These are phyloP conservation scores for Sipunculus nudus DNA, from an alignment of 2,888 invertebrate genomes.

Conservation along the genomic window DNA sequence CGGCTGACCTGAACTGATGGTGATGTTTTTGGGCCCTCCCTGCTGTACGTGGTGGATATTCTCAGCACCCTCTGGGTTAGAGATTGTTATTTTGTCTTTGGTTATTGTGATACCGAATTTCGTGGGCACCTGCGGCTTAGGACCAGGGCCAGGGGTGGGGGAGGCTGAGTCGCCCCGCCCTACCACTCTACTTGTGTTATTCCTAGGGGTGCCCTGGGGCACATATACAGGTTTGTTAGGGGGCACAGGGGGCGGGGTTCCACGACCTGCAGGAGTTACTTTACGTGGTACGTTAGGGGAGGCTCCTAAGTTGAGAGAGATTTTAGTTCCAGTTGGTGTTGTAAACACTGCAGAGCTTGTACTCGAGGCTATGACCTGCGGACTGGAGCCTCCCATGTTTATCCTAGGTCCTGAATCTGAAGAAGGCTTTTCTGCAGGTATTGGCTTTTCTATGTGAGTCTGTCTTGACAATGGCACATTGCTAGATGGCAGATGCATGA, in stretches of 20 bases:
- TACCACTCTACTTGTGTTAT: constrained; percentile 2
- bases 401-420: too few species aligned
- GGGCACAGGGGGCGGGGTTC: constrained; percentile 62
- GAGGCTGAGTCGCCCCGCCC: constrained; percentile 9
- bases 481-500: constrained; percentile 7
- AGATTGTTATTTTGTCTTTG: constrained; percentile 46
- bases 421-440: constrained; percentile 30
- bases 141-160: background rate
- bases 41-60: too few species aligned
- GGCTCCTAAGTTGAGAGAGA: constrained; percentile 50
- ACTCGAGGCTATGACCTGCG: too few species aligned
- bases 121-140: constrained; percentile 26
- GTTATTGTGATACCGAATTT: constrained; percentile 48
- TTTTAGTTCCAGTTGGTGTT: constrained; percentile 49
- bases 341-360: constrained; percentile 34
- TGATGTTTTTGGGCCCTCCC: too few species aligned
- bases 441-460: constrained; percentile 5
- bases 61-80: constrained; percentile 28
- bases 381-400: too few species aligned
- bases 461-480: constrained; percentile 1
- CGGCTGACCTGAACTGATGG: background rate
- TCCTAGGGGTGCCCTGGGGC: constrained; percentile 6
- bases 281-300: constrained; percentile 41
- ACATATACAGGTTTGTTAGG: constrained; percentile 60
- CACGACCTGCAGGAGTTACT: constrained; percentile 44